phyloP scores from a whole-genome alignment of 2,113 vertebrate genomes.

The Callocephalon fimbriatum region DNA sequence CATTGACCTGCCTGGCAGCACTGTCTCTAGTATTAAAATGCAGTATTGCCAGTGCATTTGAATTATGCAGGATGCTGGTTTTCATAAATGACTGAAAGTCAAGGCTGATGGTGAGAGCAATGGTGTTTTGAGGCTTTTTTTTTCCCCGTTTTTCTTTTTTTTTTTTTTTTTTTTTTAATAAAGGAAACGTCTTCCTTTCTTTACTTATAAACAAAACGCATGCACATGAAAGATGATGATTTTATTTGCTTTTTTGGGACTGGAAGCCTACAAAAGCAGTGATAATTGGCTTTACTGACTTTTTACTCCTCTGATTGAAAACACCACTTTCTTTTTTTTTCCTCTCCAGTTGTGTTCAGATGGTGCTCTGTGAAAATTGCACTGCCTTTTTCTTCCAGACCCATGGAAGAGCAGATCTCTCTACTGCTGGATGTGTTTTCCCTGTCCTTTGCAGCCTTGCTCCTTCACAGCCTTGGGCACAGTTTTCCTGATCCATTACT shows the following conservation, averaged over 20 bases:
- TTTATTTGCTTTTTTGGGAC: neutral
- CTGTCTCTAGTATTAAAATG: neutral
- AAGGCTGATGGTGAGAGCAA: neutral
- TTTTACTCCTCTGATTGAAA: neutral
- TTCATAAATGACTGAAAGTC: neutral
- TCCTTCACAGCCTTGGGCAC: neutral
- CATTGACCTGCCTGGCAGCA: neutral
- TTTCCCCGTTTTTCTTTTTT: too few relatives aligned
- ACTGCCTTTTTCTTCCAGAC: neutral
- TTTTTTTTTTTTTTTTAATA: neutral
- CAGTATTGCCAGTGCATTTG: neutral
- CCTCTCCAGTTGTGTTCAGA: fast-evolving
- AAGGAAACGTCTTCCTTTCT: neutral
- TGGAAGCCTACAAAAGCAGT: neutral
- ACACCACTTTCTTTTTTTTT: neutral
- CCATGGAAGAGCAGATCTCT: neutral
- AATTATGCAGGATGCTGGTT: neutral
- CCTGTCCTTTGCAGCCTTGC: neutral
- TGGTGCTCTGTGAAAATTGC: neutral
- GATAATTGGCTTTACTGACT: neutral
- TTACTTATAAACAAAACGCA: neutral
- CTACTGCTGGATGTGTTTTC: neutral
- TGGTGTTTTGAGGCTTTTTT: neutral
- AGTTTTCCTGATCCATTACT: neutral
- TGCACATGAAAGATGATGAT: neutral